Conservation (phyloP, 2,113 vertebrate genomes). For the Ibidorhyncha struthersii region DNA sequence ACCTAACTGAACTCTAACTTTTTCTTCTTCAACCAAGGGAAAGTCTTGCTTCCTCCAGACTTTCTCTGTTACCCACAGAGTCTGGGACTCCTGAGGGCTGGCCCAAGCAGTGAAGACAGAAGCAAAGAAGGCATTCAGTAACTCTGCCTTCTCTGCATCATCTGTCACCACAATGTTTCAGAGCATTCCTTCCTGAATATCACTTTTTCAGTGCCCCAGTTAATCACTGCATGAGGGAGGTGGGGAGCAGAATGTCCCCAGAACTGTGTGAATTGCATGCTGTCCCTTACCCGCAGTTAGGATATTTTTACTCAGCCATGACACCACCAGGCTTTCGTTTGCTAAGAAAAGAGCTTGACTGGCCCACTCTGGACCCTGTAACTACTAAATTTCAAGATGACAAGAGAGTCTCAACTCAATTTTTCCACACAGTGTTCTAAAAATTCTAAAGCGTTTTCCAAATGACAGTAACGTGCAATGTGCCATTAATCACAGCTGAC, state of each 20-base stretch:
- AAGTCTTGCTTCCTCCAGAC: no score
- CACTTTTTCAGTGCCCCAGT: neutral
- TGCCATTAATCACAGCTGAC: conserved; percentile 58
- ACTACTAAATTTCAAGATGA: neutral
- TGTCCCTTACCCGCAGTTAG: neutral
- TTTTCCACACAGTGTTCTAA: neutral
- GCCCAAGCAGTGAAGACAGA: no score
- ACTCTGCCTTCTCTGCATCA: no score
- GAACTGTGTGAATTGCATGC: neutral
- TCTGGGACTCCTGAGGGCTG: no score
- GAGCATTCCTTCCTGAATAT: neutral
- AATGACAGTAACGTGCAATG: neutral
- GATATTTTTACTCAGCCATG: neutral
- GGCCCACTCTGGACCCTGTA: neutral
- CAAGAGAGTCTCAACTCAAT: neutral
- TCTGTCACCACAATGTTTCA: neutral
- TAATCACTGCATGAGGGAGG: fast-evolving
- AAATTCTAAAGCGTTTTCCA: conserved; percentile 13
- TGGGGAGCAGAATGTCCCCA: neutral
- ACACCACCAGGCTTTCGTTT: neutral
- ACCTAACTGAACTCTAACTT: no score
- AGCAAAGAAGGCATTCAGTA: no score
- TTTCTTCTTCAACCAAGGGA: no score
- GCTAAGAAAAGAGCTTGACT: neutral
- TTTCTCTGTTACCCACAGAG: no score